A percentile compares a stretch with the other conserved stretches of the same genome.
Evolutionary conservation across 2,113 vertebrate species (phyloP).

Genomic region (Cisticola juncidis): DNA sequence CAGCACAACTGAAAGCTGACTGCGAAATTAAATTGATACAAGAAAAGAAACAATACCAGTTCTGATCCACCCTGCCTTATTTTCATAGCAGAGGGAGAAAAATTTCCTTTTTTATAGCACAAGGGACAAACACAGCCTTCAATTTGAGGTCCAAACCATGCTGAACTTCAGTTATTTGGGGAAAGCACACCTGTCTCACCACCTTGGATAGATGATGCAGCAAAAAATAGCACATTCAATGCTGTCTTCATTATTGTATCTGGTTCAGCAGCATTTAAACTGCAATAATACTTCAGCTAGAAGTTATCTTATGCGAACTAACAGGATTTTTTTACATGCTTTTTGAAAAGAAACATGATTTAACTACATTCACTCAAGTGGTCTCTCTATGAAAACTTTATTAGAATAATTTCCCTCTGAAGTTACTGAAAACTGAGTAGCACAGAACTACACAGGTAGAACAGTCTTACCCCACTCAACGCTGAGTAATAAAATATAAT

Average conservation of each 20-base stretch:
- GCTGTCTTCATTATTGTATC: not conserved
- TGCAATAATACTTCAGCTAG: not conserved
- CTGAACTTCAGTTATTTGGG: not conserved
- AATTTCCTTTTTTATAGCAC: not conserved
- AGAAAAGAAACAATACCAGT: not conserved
- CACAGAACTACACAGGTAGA: not conserved
- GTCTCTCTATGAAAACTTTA: not conserved
- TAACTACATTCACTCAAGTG: not conserved
- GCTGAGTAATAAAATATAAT: not conserved
- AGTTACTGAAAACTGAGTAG: not conserved
- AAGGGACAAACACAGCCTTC: not conserved
- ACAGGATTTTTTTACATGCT: fast-evolving
- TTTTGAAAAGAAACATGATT: not conserved
- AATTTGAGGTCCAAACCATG: fast-evolving
- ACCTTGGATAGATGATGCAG: fast-evolving
- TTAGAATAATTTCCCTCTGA: not conserved
- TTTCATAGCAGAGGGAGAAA: not conserved
- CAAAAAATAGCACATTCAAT: not conserved
- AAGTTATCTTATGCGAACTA: not conserved
- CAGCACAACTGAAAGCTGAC: fast-evolving
- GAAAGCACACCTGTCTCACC: not conserved
- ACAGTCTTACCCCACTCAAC: not conserved
- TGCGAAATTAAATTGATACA: not conserved
- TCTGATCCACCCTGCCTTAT: not conserved
- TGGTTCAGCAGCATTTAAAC: not conserved